Evolutionary conservation across 2,797 vertebrate genomes (phyloP), one percentile per base, ranked within the genome.

Genomic region (Eutrigla gurnardus): DNA sequence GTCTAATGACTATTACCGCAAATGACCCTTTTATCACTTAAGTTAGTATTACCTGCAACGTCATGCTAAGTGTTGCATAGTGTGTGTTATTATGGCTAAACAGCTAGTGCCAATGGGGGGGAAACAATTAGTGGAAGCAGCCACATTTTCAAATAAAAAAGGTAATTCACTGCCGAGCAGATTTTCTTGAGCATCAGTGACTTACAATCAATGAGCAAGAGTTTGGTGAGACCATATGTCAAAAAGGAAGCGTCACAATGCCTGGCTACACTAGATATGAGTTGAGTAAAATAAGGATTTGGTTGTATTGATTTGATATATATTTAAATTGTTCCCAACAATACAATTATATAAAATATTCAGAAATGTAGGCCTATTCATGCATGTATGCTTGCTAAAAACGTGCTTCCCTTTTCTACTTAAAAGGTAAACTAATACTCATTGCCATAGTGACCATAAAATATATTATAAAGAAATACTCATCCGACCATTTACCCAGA

Each of bases 201-300:
- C 46, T 49, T 10, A 9, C 6, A 17, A 50, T 50, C 47, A 68
- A 37, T 57, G 40, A 65, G 53, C 15, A 36, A 42, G 53, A 57
- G 55, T 52, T 7, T 45, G 54, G 77, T 52, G 4, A 53, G 53
- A 59, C 17, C 43, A 42, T 70, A 76, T 59, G 53, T 54, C 58
- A 76, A 66, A 63, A 70, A 62, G 42, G 11, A 76, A 54, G 62
- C 18, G 2, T 47, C 46, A 8, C 6, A 7, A 4, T 25, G 67
- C 37, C 45, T 11, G 37, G 1, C 33, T 60, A 49, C 25, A 53
- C 57, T 37, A 6, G 39, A 65, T 11, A 42, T 37, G 39, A 40
- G 17, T 2, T 42, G 32, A 61, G 61, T 33, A 25, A 25, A 25
- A 25, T 25, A 25, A 25, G 25, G 25, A 25, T 25, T 25, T 25